phyloP scores from a whole-genome alignment of 2,888 invertebrate genomes.

The Parnassius orleans region DNA sequence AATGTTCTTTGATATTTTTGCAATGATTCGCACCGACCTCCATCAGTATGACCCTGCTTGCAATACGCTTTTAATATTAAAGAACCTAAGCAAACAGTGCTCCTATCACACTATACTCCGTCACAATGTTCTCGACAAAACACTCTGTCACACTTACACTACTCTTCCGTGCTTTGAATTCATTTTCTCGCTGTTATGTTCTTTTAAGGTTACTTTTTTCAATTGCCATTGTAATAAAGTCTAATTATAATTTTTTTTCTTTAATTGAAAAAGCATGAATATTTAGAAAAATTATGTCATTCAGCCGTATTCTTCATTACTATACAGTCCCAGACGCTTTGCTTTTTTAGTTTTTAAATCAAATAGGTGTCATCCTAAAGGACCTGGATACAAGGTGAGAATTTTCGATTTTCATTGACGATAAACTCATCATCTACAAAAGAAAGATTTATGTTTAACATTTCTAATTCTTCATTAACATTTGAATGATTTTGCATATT shows the following conservation, averaged over 20 bases:
- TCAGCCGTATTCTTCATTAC: conserved; percentile 21
- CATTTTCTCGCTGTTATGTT: conserved; percentile 32
- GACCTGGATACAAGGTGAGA: conserved; percentile 54
- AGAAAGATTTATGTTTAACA: conserved; percentile 3
- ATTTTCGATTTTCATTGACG: conserved; percentile 28
- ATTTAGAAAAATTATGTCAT: conserved; percentile 21
- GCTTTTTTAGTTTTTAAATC: conserved; percentile 54
- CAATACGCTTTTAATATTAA: conserved; percentile 39
- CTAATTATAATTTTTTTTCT: conserved; percentile 8
- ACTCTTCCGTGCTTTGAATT: conserved; percentile 32
- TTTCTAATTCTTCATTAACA: conserved; percentile 3
- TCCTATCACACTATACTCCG: conserved; percentile 37
- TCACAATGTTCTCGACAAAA: conserved; percentile 35
- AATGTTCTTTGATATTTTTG: background rate
- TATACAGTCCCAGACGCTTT: conserved; percentile 25
- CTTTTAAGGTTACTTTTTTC: conserved; percentile 7
- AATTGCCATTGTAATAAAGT: background rate
- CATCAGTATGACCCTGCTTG: conserved; percentile 43
- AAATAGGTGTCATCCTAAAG: conserved; percentile 50
- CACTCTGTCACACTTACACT: conserved; percentile 39
- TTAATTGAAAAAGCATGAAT: conserved; percentile 17
- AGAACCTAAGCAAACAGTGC: conserved; percentile 33
- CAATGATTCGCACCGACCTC: conserved; percentile 36
- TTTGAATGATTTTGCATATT: conserved; percentile 14
- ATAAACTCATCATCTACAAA: background rate